These are phyloP conservation scores for Notospermus geniculatus DNA, from an alignment of 1,140 invertebrate species.

Conservation along the genomic window DNA sequence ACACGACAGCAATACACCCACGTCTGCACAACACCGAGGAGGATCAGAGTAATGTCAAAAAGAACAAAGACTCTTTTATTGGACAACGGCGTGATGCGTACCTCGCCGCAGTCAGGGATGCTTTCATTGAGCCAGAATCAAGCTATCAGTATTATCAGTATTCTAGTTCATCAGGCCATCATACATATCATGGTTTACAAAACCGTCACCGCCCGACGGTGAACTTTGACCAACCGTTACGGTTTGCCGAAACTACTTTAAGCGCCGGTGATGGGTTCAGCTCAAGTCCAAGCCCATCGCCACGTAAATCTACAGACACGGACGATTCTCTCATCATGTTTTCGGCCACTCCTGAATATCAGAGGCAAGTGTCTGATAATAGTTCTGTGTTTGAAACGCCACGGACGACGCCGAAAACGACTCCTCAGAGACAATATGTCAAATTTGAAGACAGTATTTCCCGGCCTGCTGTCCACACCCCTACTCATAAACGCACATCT, in stretches of 20 bases:
- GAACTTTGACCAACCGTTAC: conserved; percentile 54
- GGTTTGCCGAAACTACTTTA: background rate
- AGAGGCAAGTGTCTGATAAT: conserved; percentile 46
- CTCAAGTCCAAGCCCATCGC: conserved; percentile 13
- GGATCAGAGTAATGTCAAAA: conserved; percentile 26
- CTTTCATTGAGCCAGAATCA: conserved; percentile 48
- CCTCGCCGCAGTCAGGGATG: conserved; percentile 50
- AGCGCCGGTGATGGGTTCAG: conserved; percentile 9
- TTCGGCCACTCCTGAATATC: conserved; percentile 7
- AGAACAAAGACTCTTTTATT: conserved; percentile 41
- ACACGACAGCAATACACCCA: conserved; percentile 75
- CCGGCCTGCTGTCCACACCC: conserved; percentile 26
- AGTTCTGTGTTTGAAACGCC: conserved; percentile 44
- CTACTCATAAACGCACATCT: conserved; percentile 65
- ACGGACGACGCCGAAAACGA: conserved; percentile 40
- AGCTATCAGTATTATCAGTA: conserved; percentile 58
- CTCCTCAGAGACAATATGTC: conserved; percentile 46
- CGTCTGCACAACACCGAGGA: conserved; percentile 55
- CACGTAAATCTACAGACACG: background rate
- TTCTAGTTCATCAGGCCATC: conserved; percentile 72
- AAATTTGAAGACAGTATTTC: conserved; percentile 51
- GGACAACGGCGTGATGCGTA: conserved; percentile 53
- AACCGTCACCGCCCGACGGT: conserved; percentile 67
- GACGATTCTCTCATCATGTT: conserved; percentile 7
- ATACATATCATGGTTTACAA: conserved; percentile 84